These are phyloP conservation scores for Polypterus bichir DNA, from an alignment of 2,113 vertebrate species.

Conservation along the genomic window DNA sequence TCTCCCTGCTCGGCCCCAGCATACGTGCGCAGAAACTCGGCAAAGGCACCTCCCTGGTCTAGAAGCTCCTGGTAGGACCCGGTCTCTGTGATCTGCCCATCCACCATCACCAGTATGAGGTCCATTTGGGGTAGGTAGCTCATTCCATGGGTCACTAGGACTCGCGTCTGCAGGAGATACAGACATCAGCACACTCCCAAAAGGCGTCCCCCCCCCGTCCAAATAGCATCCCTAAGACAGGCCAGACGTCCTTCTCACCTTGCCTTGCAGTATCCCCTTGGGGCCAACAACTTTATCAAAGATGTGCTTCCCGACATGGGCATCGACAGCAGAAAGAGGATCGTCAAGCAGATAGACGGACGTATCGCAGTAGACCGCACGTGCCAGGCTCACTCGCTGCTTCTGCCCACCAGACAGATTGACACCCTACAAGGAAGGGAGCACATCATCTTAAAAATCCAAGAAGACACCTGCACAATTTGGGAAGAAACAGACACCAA, in stretches of 20 bases:
- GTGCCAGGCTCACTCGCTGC: constrained; percentile 80
- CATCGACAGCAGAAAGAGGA: constrained; percentile 83
- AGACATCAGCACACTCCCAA: not conserved
- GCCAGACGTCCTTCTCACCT: constrained; percentile 42
- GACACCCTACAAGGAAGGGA: constrained; percentile 58
- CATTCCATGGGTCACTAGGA: constrained; percentile 82
- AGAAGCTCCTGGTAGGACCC: constrained; percentile 84
- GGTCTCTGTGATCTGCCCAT: constrained; percentile 81
- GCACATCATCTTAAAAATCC: not conserved
- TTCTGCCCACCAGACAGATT: constrained; percentile 94
- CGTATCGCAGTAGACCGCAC: constrained; percentile 71
- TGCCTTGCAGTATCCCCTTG: constrained; percentile 72
- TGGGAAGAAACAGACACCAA: not conserved
- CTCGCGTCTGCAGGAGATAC: constrained; percentile 56
- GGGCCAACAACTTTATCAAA: constrained; percentile 86
- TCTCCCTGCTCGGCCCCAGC: constrained; percentile 51
- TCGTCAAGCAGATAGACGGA: constrained; percentile 79
- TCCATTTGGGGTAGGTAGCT: constrained; percentile 76
- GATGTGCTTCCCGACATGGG: constrained; percentile 88
- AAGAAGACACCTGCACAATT: not conserved
- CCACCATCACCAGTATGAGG: constrained; percentile 77
- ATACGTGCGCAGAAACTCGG: constrained; percentile 76
- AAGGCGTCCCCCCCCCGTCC: not conserved
- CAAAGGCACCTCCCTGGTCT: constrained; percentile 70
- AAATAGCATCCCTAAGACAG: not conserved